Base-by-base conservation (phyloP, 1,140 invertebrate genomes). In the Heliothis virescens region DNA sequence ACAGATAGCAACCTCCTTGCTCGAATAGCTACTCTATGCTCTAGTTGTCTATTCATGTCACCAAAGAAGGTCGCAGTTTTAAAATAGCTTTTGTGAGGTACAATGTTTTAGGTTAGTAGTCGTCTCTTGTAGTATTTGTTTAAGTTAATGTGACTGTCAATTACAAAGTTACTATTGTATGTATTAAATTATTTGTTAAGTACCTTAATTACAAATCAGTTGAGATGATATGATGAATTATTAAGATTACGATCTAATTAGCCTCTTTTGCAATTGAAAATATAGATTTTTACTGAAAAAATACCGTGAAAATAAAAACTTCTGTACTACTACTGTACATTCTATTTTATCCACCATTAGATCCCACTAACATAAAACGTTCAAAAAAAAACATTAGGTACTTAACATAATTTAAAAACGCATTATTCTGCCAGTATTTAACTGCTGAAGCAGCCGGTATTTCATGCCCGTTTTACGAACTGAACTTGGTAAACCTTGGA, bases 391-490 rank as follows among this genome's bases (percentile, higher is more conserved):
- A n/a, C n/a, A n/a, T n/a, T n/a, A n/a, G n/a, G n/a, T n/a, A n/a
- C n/a, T n/a, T n/a, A n/a, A n/a, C 55, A 57, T 11, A 16, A 67
- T 67, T 67, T 67, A 67, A 67, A 67, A 67, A 48, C 10, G 13
- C 63, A 18, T 21, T 67, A 67, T 48, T 48, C 63, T 18, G 9
- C 16, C 55, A 18, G 16, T 18, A 18, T 16, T 57, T 18, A 11
- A 57, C 34, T 26, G 15, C 9, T 3, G n/a, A 18, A 41, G 21
- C 41, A 18, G 3, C 34, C 16, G 63, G 34, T 16, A 67, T 48
- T 67, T 65, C 47, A 65, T 67, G 34, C 34, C 18, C 63, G 41
- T 48, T 67, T 67, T 67, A 67, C 63, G 63, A 4, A 48, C 63
- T n/a, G 47, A 60, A 60, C 63, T 18, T 10, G 63, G 41, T 41